These are phyloP conservation scores for Drosophila miranda DNA, from an alignment of 1,140 invertebrate genomes.

Conservation along the genomic window DNA sequence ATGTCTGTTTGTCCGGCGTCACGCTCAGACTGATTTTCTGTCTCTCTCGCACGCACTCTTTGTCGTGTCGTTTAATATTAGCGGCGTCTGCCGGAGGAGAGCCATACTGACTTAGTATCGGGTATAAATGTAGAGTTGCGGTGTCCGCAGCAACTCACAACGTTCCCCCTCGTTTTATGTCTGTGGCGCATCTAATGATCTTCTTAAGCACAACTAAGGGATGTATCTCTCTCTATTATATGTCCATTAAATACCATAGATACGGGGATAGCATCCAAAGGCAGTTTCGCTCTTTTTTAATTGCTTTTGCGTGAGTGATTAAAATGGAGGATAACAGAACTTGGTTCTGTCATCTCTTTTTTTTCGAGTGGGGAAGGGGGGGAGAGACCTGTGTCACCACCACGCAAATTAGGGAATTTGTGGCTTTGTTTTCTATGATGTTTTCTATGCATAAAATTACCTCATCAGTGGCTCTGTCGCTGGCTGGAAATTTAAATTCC, in stretches of 20 bases:
- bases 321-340: conserved; percentile 39
- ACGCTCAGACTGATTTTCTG: too few species aligned
- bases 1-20: too few species aligned
- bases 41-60: too few species aligned
- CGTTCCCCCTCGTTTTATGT: too few species aligned
- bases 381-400: conserved; percentile 34
- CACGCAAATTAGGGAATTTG: conserved; percentile 52
- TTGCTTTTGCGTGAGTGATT: conserved; percentile 52
- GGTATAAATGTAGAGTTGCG: too few species aligned
- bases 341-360: conserved; percentile 49
- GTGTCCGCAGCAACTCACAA: too few species aligned
- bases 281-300: conserved; percentile 37
- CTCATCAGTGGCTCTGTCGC: conserved; percentile 53
- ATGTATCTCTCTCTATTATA: too few species aligned
- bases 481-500: conserved; percentile 68
- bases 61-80: too few species aligned
- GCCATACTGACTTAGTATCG: too few species aligned
- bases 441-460: conserved; percentile 74
- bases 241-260: neutral
- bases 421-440: conserved; percentile 34
- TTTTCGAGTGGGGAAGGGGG: too few species aligned
- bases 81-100: too few species aligned
- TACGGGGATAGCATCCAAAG: conserved; percentile 24
- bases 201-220: conserved; percentile 2
- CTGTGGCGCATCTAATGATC: conserved; percentile 5